Base-by-base conservation (phyloP, 2,113 vertebrate species). In the Bujurquina vittata region DNA sequence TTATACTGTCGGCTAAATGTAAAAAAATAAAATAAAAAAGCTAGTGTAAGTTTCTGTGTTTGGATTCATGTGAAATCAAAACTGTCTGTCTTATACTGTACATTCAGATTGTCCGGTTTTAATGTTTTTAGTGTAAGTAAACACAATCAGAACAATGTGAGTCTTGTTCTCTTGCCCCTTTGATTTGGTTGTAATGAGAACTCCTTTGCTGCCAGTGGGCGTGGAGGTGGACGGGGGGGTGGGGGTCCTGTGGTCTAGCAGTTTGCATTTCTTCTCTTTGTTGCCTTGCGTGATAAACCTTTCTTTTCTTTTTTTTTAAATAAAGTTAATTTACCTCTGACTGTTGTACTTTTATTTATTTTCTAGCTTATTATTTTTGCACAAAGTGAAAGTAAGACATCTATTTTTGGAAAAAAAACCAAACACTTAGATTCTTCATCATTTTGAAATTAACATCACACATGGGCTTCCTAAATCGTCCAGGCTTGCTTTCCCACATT, bases 281-380 rank as follows among this genome's bases (percentile, higher is more conserved):
- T 93, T 92, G 95, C 96, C 96, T 99, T 97, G 96, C 96, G 96
- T 96, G 97, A 97, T 94, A 96, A 96, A 96, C 92, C 94, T 96
- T 97, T 93, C 93, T 97, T 97, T 59, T 63, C 3, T 54, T 69
- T 69, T 69, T 37, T 62, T 46, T 7, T 0, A 94, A 98, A 98
- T 98, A 98, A 99, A 98, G 95, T 95, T 95, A 22, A 94, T 96
- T 97, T 93, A 94, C 94, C 91, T 92, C 80, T 79, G 87, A 90
- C 23, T 83, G 7, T 73, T 81, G 67, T 18, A 17, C 67, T 22
- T 80, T 65, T 40, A n/a, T 72, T 86, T 23, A 73, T 75, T 82
- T 37, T 75, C 1, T 61, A 20, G 33, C 12, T 26, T 15, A 10
- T 76, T 10, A 31, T n/a, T 31, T 35, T 14, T 49, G 35, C 46